phyloP scores from a whole-genome alignment of 2,113 vertebrate species.

The Austrofundulus limnaeus region DNA sequence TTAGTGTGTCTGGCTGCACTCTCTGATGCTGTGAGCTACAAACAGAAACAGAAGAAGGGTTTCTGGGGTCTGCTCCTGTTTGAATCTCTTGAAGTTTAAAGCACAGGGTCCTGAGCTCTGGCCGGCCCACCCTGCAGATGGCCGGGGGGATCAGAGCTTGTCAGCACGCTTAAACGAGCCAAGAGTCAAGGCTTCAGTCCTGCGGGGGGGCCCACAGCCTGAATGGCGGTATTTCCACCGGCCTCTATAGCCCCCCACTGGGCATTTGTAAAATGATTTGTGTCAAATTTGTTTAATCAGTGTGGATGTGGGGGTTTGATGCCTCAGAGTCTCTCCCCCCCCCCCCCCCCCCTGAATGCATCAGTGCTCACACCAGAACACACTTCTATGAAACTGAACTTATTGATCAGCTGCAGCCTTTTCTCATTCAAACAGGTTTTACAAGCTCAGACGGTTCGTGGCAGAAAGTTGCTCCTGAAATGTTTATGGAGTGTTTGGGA shows the following conservation, averaged over 20 bases:
- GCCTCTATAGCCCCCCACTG: constrained; percentile 88
- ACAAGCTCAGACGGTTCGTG: constrained; percentile 21
- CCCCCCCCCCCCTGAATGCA: constrained; percentile 33
- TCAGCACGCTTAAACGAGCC: constrained; percentile 85
- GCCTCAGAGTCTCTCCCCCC: constrained; percentile 48
- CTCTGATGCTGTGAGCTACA: constrained; percentile 35
- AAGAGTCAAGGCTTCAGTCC: constrained; percentile 72
- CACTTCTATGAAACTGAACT: constrained; percentile 7
- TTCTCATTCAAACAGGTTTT: constrained; percentile 22
- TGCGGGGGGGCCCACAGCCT: constrained; percentile 75
- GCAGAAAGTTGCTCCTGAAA: constrained; percentile 16
- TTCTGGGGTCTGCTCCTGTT: constrained; percentile 34
- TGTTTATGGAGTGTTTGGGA: neutral
- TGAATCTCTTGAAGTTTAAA: constrained; percentile 54
- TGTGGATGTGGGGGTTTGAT: constrained; percentile 84
- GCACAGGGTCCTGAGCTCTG: constrained; percentile 73
- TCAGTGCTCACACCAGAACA: constrained; percentile 23
- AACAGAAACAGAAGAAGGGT: constrained; percentile 20
- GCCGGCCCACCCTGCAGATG: constrained; percentile 89
- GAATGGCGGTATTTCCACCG: constrained; percentile 86
- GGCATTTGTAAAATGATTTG: constrained; percentile 99
- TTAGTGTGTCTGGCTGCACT: too few relatives aligned
- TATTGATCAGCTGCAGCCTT: constrained; percentile 13
- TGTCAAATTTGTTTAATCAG: constrained; percentile 99
- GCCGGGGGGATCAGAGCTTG: constrained; percentile 86